Evolutionary conservation across 2,888 invertebrate species (phyloP), one percentile per base, ranked within the genome.

Genomic region (Luperina nickerlii): DNA sequence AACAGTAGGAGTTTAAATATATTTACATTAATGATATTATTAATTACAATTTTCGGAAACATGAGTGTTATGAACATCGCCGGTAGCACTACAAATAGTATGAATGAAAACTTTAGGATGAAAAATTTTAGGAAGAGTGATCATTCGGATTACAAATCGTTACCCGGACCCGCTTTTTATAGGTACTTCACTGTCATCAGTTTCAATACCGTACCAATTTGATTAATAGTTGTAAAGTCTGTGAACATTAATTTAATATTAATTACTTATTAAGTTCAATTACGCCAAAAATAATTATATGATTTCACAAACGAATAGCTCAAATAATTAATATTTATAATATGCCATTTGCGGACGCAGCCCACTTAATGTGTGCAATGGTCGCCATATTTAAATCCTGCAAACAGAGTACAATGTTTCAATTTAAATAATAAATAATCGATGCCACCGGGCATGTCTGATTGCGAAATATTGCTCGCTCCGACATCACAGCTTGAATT

Each of bases 361-460:
- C 86, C 74, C 80, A 86, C 73, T 80, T 80, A 80, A 72, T 83
- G 80, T 66, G 74, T 45, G 72, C 75, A 83, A 78, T 69, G 68
- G 57, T 66, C 67, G 82, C 77, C 79, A 87, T 87, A 82, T 76
- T 88, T 78, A 86, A 86, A 86, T 87, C 73, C 79, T 65, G 73
- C 83, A 80, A 81, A 86, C 82, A 79, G 79, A 73, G 81, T 81
- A 79, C 87, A 87, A 83, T 85, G 82, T 87, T 87, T 87, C 84
- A 85, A 90, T 91, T 90, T 89, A 87, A 89, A 90, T 90, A 89
- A 89, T 86, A 87, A 90, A 90, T 86, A 82, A 82, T 74, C 63
- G 81, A 84, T 83, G 83, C 87, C 87, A 82, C 81, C 78, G 83
- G 84, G 68, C 73, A 79, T 84, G 78, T 88, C 79, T 90, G 88